These are phyloP conservation scores for Pachymerium ferrugineum DNA, from an alignment of 2,888 invertebrate genomes.

Conservation along the genomic window DNA sequence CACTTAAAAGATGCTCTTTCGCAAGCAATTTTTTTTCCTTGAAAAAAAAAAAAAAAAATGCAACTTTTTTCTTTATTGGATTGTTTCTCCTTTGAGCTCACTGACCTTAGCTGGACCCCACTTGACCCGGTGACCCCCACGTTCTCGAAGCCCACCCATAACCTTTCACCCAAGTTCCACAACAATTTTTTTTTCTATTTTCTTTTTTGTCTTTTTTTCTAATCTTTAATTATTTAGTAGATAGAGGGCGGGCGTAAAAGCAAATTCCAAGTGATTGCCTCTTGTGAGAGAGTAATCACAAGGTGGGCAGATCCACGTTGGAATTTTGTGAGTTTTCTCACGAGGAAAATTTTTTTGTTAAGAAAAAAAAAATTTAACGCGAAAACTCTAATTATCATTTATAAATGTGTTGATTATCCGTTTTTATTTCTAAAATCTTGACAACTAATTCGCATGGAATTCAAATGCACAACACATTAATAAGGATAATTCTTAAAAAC, in stretches of 20 bases:
- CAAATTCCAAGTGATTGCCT: slow-evolving; percentile 19
- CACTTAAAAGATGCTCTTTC: too few species aligned
- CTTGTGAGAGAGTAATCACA: slow-evolving; percentile 18
- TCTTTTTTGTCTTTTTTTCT: background rate
- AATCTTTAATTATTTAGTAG: slow-evolving; percentile 27
- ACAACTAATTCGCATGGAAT: too few species aligned
- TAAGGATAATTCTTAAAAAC: too few species aligned
- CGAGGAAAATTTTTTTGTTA: background rate
- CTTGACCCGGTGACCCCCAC: slow-evolving; percentile 9
- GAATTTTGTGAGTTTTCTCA: slow-evolving; percentile 24
- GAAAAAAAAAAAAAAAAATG: background rate
- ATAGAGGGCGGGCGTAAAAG: slow-evolving; percentile 25
- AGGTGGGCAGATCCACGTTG: slow-evolving; percentile 22
- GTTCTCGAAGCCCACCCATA: slow-evolving; percentile 24
- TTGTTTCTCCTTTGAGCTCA: background rate
- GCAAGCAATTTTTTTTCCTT: background rate
- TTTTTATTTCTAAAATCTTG: too few species aligned
- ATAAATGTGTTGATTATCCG: too few species aligned
- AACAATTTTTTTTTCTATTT: background rate
- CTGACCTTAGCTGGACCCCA: slow-evolving; percentile 18
- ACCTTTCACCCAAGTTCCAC: slow-evolving; percentile 16
- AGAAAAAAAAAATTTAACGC: background rate
- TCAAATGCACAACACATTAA: too few species aligned
- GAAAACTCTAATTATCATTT: too few species aligned
- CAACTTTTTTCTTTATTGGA: background rate